These are phyloP conservation scores for Aphelinus atriplicis DNA, from an alignment of 1,140 invertebrate genomes.

Conservation along the genomic window DNA sequence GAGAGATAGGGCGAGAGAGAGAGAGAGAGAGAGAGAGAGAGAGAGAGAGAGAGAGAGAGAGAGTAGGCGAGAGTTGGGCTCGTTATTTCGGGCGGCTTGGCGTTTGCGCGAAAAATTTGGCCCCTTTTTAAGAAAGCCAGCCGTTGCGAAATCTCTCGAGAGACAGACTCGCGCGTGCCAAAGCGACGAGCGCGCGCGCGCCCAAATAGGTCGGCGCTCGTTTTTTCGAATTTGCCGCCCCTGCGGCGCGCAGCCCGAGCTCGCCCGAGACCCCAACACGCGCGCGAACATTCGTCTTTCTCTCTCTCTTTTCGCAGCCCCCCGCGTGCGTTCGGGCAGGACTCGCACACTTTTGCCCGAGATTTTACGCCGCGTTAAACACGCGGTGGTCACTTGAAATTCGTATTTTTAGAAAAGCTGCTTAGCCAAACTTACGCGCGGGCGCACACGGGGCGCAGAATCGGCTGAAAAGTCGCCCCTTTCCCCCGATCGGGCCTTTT, in stretches of 20 bases:
- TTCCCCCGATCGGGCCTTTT: too few relatives aligned
- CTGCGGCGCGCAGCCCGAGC: background rate
- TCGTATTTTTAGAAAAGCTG: constrained; percentile 57
- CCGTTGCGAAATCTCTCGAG: background rate
- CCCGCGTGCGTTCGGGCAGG: background rate
- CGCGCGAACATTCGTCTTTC: background rate
- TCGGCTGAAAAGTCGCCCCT: too few relatives aligned
- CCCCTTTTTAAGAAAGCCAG: constrained; percentile 29
- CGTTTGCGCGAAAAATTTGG: constrained; percentile 4
- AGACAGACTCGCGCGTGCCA: background rate
- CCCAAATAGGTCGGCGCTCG: background rate
- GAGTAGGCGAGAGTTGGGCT: background rate
- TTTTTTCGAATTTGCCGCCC: background rate
- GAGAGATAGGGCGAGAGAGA: background rate
- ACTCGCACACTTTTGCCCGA: background rate
- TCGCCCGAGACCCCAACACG: background rate
- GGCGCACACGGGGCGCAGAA: background rate
- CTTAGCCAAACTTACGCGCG: constrained; percentile 50
- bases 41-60: background rate
- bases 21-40: too few relatives aligned
- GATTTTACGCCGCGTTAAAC: constrained; percentile 37
- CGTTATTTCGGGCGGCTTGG: constrained; percentile 29
- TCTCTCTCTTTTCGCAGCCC: background rate
- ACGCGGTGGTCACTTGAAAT: constrained; percentile 50
- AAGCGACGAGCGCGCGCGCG: too few relatives aligned